Percentiles rank a stretch among this genome's conserved stretches.
Conservation (phyloP, 2,888 invertebrate genomes). For the Cephonodes hylas region DNA sequence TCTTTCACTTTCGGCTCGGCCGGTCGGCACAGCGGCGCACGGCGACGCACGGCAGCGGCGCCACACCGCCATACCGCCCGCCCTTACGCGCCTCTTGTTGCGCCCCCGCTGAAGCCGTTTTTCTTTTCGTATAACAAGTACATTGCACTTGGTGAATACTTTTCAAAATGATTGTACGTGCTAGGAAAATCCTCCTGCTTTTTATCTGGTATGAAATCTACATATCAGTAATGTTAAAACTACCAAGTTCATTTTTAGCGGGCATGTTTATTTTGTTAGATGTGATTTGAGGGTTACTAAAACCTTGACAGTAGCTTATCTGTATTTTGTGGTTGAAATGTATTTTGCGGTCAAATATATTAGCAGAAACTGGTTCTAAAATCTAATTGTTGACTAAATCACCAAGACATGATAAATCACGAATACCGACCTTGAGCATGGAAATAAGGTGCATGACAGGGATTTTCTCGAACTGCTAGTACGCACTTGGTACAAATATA, state of each 20-base stretch:
- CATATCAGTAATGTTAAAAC: not conserved
- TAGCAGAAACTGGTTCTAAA: not conserved
- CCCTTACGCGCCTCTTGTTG: slow-evolving; percentile 38
- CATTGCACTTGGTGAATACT: not conserved
- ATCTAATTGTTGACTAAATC: slow-evolving; percentile 6
- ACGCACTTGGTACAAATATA: slow-evolving; percentile 17
- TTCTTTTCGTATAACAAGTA: not conserved
- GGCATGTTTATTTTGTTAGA: not conserved
- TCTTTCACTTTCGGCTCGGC: slow-evolving; percentile 68
- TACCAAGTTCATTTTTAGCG: not conserved
- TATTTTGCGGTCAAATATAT: not conserved
- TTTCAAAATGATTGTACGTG: not conserved
- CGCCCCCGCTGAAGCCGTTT: slow-evolving; percentile 25
- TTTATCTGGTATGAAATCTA: not conserved
- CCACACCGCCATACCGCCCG: slow-evolving; percentile 43
- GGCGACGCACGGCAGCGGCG: slow-evolving; percentile 16
- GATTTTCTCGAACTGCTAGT: slow-evolving; percentile 11
- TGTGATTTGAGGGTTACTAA: not conserved
- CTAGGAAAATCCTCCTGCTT: not conserved
- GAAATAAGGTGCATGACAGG: not conserved
- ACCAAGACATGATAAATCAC: not conserved
- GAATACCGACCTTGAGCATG: slow-evolving; percentile 1
- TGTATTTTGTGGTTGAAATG: not conserved
- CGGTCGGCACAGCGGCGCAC: slow-evolving; percentile 28
- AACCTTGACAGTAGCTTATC: not conserved